Evolutionary conservation across 2,888 invertebrate species (phyloP).

Genomic region (Tetranychus piercei): DNA sequence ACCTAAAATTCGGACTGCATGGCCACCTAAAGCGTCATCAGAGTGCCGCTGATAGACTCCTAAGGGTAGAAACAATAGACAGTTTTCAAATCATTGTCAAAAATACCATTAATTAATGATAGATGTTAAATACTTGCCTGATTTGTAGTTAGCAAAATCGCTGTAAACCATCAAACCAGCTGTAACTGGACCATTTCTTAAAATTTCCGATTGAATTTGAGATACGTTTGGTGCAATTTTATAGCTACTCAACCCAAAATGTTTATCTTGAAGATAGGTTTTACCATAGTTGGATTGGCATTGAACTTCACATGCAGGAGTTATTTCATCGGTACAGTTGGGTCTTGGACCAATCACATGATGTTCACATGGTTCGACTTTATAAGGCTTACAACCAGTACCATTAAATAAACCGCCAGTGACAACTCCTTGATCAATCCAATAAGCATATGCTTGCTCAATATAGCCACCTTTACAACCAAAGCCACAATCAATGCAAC

Average conservation of each 20-base stretch:
- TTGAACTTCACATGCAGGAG: conserved; percentile 54
- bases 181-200: conserved; percentile 69
- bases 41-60: neutral
- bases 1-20: conserved; percentile 71
- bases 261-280: conserved; percentile 54
- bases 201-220: conserved; percentile 62
- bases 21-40: conserved; percentile 38
- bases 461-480: conserved; percentile 63
- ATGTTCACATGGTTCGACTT: conserved; percentile 58
- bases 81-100: neutral
- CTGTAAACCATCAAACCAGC: conserved; percentile 68
- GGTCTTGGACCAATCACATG: conserved; percentile 62
- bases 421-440: conserved; percentile 63
- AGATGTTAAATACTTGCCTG: conserved; percentile 37
- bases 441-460: conserved; percentile 66
- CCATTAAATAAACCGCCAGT: conserved; percentile 65
- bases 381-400: conserved; percentile 67
- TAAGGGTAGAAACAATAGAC: neutral
- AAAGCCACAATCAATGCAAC: conserved; percentile 53
- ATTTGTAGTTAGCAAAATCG: conserved; percentile 64
- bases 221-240: conserved; percentile 42
- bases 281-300: conserved; percentile 50
- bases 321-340: conserved; percentile 51
- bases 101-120: conserved; percentile 36
- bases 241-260: conserved; percentile 43